Base-by-base conservation (phyloP, 2,113 vertebrate genomes). In the Brachypodius melanocephalos region DNA sequence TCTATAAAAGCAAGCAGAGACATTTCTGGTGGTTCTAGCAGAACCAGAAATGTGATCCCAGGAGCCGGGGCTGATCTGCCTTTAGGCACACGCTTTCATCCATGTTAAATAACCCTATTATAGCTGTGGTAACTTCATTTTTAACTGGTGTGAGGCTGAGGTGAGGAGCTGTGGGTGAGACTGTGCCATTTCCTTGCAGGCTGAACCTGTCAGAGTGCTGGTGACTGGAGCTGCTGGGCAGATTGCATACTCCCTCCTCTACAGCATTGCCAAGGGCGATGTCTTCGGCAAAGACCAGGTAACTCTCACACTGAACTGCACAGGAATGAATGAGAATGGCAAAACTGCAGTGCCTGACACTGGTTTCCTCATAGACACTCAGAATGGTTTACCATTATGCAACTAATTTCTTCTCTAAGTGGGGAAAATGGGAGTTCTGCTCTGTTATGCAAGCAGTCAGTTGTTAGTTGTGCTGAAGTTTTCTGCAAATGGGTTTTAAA, bases 261-360 rank as follows among this genome's bases (percentile, higher is more conserved):
- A 98, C 97, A 98, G 99, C 96, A 99, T 99, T 74, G 99, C 99
- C 94, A 99, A 99, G 94, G 99, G 99, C 48, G 99, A 99, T 98
- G 99, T 99, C 93, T 99, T 99, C 10, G 99, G 99, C 90, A 99
- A 98, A 97, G 98, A 99, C 80, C 99, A 99, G 99, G 99, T 99
- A 97, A 88, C n/a, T 10, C 22, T 84, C 26, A 17, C 28, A 0
- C n/a, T 10, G 32, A 62, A 36, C 11, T 51, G 31, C 7, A 0
- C 43, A 28, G 36, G 24, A 55, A 15, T 12, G 8, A 26, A 13
- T 38, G 38, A 45, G 49, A 15, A 29, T 20, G 31, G 72, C 43
- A 42, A 14, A 57, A 22, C 36, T 65, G 49, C 40, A 38, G 26
- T 74, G 43, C n/a, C 65, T 34, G 38, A 14, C 29, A 17, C 36